Conservation (phyloP, 2,113 vertebrate genomes). For the Lamprotornis superbus region DNA sequence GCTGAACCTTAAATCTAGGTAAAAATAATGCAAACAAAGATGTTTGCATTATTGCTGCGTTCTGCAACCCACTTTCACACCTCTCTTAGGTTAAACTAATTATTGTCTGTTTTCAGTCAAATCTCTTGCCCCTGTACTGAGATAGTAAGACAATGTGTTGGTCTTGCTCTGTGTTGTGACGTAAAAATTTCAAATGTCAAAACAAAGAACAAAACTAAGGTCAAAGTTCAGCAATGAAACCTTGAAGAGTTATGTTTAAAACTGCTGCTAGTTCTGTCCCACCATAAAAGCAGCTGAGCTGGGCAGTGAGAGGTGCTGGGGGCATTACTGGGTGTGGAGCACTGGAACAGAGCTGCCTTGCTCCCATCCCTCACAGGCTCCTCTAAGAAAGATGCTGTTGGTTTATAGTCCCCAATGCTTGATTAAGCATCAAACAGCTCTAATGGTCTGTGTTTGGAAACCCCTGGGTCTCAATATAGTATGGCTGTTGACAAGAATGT, state of each 20-base stretch:
- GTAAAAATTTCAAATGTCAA: neutral
- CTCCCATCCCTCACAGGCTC: neutral
- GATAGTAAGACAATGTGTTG: neutral
- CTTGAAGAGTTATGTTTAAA: neutral
- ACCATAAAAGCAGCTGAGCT: neutral
- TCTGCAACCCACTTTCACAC: neutral
- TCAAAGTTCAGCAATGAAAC: neutral
- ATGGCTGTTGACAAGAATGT: neutral
- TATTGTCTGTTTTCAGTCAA: neutral
- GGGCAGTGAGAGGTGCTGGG: neutral
- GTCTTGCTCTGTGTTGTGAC: neutral
- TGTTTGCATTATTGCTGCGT: neutral
- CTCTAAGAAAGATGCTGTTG: neutral
- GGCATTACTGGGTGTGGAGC: neutral
- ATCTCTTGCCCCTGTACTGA: neutral
- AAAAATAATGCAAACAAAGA: neutral
- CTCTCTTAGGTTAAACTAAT: neutral
- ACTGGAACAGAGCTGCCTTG: neutral
- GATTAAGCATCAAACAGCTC: neutral
- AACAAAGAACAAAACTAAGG: neutral
- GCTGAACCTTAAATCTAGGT: neutral
- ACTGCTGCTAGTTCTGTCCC: neutral
- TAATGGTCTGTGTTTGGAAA: neutral
- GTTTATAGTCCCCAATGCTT: neutral
- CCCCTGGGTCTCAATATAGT: neutral